phyloP scores from a whole-genome alignment of 2,888 invertebrate species.

The Drosophila peninsularis region DNA sequence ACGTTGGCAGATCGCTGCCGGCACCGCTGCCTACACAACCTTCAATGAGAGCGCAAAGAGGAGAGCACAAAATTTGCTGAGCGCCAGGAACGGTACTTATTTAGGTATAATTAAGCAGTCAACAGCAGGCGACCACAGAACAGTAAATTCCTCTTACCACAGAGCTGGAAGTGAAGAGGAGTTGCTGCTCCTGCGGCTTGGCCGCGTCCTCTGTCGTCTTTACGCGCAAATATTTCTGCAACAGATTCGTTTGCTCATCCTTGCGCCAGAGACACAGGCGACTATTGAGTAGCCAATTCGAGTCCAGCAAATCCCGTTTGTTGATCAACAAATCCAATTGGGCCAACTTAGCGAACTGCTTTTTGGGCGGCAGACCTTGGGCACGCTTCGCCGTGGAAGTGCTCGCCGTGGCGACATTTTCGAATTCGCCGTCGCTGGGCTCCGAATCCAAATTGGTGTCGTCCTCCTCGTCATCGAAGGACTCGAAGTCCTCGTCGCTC shows the following conservation, averaged over 20 bases:
- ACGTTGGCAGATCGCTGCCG: too few species aligned
- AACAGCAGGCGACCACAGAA: too few species aligned
- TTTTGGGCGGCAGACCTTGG: conserved; percentile 74
- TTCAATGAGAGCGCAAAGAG: background rate
- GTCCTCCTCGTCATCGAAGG: conserved; percentile 60
- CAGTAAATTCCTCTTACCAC: conserved; percentile 78
- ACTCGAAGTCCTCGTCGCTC: conserved; percentile 74
- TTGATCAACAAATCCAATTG: conserved; percentile 80
- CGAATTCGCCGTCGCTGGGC: conserved; percentile 69
- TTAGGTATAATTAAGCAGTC: background rate
- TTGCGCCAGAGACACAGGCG: conserved; percentile 84
- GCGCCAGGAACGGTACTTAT: background rate
- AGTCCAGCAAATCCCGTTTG: conserved; percentile 79
- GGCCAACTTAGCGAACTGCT: conserved; percentile 63
- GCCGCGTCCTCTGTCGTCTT: conserved; percentile 64
- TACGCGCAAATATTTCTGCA: conserved; percentile 84
- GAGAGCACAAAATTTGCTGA: too few species aligned
- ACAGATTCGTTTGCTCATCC: conserved; percentile 82
- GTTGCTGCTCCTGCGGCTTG: conserved; percentile 73
- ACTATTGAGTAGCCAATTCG: conserved; percentile 79
- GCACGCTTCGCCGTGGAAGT: conserved; percentile 63
- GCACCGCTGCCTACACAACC: too few species aligned
- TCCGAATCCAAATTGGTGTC: conserved; percentile 66
- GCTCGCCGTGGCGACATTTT: conserved; percentile 51
- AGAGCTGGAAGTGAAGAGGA: conserved; percentile 84